Evolutionary conservation across 2,113 vertebrate genomes (phyloP).

Genomic region (Eclectus roratus): DNA sequence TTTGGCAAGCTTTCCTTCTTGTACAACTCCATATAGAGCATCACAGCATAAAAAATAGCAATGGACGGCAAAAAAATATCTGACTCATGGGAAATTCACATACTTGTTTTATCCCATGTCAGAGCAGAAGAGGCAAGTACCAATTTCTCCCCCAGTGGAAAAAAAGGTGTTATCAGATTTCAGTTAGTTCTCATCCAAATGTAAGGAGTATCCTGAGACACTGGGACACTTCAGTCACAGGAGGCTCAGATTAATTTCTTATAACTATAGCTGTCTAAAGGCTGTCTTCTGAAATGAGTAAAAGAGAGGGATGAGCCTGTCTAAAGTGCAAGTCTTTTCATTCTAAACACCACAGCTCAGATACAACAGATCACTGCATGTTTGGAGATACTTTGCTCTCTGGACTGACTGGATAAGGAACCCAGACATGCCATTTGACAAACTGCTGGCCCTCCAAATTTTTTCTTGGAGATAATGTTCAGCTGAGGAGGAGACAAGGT

Average conservation of each 20-base stretch:
- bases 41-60: slow-evolving; percentile 8
- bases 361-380: neutral
- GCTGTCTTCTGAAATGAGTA: neutral
- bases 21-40: slow-evolving; percentile 9
- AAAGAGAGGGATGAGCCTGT: neutral
- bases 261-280: neutral
- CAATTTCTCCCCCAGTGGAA: neutral
- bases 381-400: neutral
- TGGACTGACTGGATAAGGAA: neutral
- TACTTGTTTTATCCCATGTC: neutral
- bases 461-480: neutral
- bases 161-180: neutral
- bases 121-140: neutral
- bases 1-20: slow-evolving; percentile 50
- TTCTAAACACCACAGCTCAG: neutral
- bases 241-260: neutral
- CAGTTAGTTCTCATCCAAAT: neutral
- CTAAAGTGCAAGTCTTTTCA: neutral
- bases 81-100: slow-evolving; percentile 17
- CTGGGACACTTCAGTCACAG: neutral
- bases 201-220: neutral
- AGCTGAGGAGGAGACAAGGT: neutral
- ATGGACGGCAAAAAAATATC: slow-evolving; percentile 4
- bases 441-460: neutral
- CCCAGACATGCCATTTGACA: neutral